Evolutionary conservation across 2,888 invertebrate species (phyloP).

Genomic region (Idaea biselata): DNA sequence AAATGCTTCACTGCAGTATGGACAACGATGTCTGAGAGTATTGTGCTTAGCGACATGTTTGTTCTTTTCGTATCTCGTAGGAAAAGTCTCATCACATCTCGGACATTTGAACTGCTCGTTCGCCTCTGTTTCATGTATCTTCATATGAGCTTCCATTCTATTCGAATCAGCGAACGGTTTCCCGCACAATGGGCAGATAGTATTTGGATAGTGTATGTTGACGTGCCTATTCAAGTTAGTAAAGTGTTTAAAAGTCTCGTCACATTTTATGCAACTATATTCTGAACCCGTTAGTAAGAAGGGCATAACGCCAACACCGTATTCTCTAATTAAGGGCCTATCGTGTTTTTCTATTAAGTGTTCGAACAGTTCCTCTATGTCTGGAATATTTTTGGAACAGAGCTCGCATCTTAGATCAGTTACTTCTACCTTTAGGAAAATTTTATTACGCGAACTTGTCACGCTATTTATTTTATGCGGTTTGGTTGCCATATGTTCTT

Average conservation of each 20-base stretch:
- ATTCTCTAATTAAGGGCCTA: slow-evolving; percentile 44
- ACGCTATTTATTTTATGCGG: slow-evolving; percentile 42
- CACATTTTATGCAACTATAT: slow-evolving; percentile 54
- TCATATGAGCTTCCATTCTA: slow-evolving; percentile 41
- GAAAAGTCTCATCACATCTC: slow-evolving; percentile 45
- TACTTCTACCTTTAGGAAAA: slow-evolving; percentile 56
- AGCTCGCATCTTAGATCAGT: slow-evolving; percentile 54
- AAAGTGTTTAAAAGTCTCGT: slow-evolving; percentile 54
- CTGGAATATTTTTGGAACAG: slow-evolving; percentile 41
- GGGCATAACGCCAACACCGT: slow-evolving; percentile 56
- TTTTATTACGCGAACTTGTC: slow-evolving; percentile 4
- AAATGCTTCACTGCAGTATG: slow-evolving; percentile 55
- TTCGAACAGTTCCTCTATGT: slow-evolving; percentile 47
- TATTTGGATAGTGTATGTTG: slow-evolving; percentile 64
- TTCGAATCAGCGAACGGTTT: slow-evolving; percentile 60
- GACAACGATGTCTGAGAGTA: slow-evolving; percentile 35
- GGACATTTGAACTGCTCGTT: slow-evolving; percentile 49
- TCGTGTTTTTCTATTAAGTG: slow-evolving; percentile 52
- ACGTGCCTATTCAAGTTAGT: slow-evolving; percentile 63
- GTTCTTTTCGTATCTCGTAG: slow-evolving; percentile 5
- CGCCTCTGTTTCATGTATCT: slow-evolving; percentile 45
- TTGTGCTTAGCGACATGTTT: slow-evolving; percentile 8
- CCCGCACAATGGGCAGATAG: slow-evolving; percentile 66
- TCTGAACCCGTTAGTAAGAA: slow-evolving; percentile 46
- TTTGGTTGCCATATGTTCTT: slow-evolving; percentile 48